phyloP scores from a whole-genome alignment of 1,140 invertebrate genomes.

The Bicyclus anynana region DNA sequence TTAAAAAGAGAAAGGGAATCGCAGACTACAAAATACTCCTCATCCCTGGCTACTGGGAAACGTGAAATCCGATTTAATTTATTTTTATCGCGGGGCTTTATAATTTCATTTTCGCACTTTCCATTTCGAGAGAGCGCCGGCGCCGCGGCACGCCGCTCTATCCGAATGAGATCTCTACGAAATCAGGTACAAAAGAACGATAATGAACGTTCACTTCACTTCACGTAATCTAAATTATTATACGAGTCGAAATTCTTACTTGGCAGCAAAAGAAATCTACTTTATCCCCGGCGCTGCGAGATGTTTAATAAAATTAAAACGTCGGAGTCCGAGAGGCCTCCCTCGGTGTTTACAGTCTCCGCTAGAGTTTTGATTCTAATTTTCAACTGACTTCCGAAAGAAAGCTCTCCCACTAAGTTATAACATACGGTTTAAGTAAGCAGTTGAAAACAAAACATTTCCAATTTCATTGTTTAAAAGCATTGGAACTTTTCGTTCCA shows the following conservation, averaged over 20 bases:
- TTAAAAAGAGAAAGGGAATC: constrained; percentile 70
- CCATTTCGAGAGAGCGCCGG: constrained; percentile 71
- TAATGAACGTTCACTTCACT: constrained; percentile 76
- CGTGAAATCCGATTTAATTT: constrained; percentile 77
- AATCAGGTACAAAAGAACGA: constrained; percentile 77
- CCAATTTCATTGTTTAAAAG: not conserved
- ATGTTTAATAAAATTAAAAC: constrained; percentile 76
- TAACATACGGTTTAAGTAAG: not conserved
- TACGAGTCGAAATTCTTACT: constrained; percentile 75
- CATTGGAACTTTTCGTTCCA: not conserved
- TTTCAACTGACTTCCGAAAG: constrained; percentile 41
- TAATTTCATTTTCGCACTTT: constrained; percentile 78
- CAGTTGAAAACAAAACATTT: not conserved
- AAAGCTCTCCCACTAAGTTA: constrained; percentile 41
- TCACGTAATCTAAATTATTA: constrained; percentile 77
- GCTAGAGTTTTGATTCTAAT: constrained; percentile 64
- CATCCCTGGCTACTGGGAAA: constrained; percentile 71
- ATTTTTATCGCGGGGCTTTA: constrained; percentile 76
- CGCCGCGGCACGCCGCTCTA: constrained; percentile 70
- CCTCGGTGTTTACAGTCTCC: constrained; percentile 61
- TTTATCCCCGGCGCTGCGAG: constrained; percentile 68
- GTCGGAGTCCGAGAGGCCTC: constrained; percentile 50
- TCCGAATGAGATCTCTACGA: constrained; percentile 76
- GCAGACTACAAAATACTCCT: constrained; percentile 67
- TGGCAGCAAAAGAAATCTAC: constrained; percentile 73